Conservation (phyloP, 2,797 vertebrate species). For the Scolopax rusticola region DNA sequence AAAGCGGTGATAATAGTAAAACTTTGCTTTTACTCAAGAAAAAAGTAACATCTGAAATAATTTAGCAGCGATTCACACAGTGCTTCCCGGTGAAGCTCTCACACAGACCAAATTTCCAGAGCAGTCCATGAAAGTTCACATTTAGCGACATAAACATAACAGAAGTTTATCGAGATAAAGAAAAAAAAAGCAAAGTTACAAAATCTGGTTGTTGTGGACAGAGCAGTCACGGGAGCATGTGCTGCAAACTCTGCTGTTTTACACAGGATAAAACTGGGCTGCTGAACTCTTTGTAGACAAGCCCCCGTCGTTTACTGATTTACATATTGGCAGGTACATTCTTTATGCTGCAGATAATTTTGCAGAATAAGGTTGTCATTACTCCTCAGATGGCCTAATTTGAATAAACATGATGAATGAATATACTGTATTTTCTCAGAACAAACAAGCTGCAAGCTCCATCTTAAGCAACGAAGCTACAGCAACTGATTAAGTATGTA, state of each 20-base stretch:
- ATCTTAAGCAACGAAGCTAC: slow-evolving; percentile 18
- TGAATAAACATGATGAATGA: slow-evolving; percentile 56
- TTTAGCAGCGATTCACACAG: not conserved
- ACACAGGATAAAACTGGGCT: not conserved
- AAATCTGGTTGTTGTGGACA: not conserved
- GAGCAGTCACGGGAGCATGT: rapidly evolving
- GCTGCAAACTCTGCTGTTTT: not conserved
- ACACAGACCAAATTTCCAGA: not conserved
- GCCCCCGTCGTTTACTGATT: not conserved
- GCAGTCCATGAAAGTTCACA: not conserved
- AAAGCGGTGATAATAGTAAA: not conserved
- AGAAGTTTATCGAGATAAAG: rapidly evolving
- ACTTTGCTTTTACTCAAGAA: not conserved
- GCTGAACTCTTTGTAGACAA: not conserved
- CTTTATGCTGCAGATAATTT: not conserved
- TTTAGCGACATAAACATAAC: not conserved
- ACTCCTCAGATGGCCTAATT: not conserved
- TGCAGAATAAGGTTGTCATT: not conserved
- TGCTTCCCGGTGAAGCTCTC: not conserved
- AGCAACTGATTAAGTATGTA: slow-evolving; percentile 58
- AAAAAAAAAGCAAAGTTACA: not conserved
- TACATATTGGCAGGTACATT: not conserved
- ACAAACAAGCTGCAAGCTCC: slow-evolving; percentile 51
- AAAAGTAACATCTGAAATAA: not conserved
- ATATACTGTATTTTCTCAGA: slow-evolving; percentile 48